phyloP scores from a whole-genome alignment of 1,140 invertebrate genomes.

The Gonatopus flavifemur region DNA sequence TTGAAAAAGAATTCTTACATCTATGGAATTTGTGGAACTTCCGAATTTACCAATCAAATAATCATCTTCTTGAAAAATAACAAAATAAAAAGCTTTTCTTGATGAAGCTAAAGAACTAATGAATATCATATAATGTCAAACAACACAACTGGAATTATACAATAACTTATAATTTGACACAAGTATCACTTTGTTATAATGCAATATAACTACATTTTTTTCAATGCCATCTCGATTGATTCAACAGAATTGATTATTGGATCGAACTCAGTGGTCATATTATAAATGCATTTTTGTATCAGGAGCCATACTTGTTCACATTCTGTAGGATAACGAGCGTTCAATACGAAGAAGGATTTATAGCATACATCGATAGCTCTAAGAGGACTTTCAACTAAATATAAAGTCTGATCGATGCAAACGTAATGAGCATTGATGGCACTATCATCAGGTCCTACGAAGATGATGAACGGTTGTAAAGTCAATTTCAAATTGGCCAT shows the following conservation, averaged over 20 bases:
- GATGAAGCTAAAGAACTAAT: no score
- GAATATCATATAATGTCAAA: no score
- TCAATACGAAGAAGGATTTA: constrained; percentile 14
- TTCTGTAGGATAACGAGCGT: constrained; percentile 3
- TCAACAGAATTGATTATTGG: constrained; percentile 1
- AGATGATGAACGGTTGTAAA: background rate
- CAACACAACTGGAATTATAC: no score
- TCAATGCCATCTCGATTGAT: constrained; percentile 8
- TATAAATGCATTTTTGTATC: constrained; percentile 10
- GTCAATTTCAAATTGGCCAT: background rate
- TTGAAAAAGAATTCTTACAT: background rate
- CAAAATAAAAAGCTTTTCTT: background rate
- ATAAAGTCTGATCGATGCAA: background rate
- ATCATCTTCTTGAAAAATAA: background rate
- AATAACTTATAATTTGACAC: no score
- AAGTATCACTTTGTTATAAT: no score
- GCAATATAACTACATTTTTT: constrained; percentile 4
- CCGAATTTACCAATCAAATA: background rate
- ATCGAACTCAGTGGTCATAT: constrained; percentile 1
- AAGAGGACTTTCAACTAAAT: background rate
- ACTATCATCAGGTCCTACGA: background rate
- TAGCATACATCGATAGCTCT: constrained; percentile 9
- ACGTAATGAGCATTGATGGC: background rate
- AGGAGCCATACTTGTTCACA: constrained; percentile 15
- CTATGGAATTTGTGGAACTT: background rate